phyloP scores from a whole-genome alignment of 2,113 vertebrate genomes.

The Anser cygnoides region DNA sequence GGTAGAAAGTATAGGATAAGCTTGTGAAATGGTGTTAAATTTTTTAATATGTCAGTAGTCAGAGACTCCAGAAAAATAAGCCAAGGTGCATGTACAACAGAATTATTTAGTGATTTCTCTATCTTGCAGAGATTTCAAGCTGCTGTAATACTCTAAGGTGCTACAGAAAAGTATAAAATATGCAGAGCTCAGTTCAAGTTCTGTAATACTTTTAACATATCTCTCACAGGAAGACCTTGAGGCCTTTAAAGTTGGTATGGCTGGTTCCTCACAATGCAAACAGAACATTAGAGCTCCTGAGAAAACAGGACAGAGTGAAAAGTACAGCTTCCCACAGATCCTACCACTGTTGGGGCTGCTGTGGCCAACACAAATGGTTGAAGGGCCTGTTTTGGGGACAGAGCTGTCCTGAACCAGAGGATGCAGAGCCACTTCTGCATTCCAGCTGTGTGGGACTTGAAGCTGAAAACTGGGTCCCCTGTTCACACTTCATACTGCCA shows the following conservation, averaged over 20 bases:
- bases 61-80: neutral
- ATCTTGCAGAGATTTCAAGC: neutral
- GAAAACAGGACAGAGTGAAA: rapidly evolving
- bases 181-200: neutral
- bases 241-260: neutral
- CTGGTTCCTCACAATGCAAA: neutral
- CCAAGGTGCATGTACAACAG: neutral
- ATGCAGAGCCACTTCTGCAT: neutral
- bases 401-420: neutral
- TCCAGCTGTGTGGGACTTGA: neutral
- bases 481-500: neutral
- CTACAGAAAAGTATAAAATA: neutral
- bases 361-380: neutral
- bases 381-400: rapidly evolving
- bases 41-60: neutral
- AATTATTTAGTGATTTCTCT: neutral
- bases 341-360: rapidly evolving
- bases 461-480: neutral
- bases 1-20: neutral
- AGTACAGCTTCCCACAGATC: neutral
- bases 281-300: neutral
- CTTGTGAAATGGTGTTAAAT: neutral
- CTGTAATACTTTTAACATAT: neutral
- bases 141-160: neutral
- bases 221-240: neutral